Evolutionary conservation across 2,113 vertebrate genomes (phyloP), one percentile per base, ranked within the genome.

Genomic region (Ptilorrhoa leucosticta): DNA sequence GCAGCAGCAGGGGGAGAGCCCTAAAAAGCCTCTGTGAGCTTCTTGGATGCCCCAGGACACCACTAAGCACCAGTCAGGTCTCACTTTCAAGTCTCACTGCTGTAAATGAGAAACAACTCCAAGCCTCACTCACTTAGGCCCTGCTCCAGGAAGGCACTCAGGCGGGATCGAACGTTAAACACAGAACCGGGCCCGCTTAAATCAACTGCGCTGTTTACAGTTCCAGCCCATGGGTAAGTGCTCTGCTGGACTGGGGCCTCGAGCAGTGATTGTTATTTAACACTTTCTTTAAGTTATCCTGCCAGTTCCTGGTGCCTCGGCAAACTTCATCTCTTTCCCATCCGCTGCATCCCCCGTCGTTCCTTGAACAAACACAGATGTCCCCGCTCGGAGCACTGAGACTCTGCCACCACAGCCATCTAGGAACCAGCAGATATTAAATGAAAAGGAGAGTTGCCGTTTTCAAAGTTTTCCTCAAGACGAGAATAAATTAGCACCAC

Each of bases 301-400:
- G 63, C 79, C 85, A 54, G 78, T 24, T 79, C 58, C 70, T 42
- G 27, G 63, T 89, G 89, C 94, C 83, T 86, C 90, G 8, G 58
- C 92, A 51, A 95, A 66, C 86, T 90, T 44, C 86, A 88, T 88
- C 87, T 71, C 33, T 88, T 75, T 77, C 78, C 88, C 79, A 83
- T 83, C 50, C 39, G 3, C 78, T 57, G 70, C 78, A 80, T 90
- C 89, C 92, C 94, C 87, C 27, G 79, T 77, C 96, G 90, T 16
- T 94, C 56, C 89, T 87, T 87, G 91, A 96, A 91, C 93, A 96
- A 88, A 96, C 92, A 92, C 90, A 96, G 85, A 90, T 77, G 79
- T 54, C 79, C 70, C 75, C 75, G 7, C 28, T 16, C 57, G 12
- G 71, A 80, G 65, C 50, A 1, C 75, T 69, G 53, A 37, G 13